Percentiles rank a stretch among this genome's conserved stretches.
Evolutionary conservation across 1,140 invertebrate genomes (phyloP).

Genomic region (Drosophila rhopaloa): DNA sequence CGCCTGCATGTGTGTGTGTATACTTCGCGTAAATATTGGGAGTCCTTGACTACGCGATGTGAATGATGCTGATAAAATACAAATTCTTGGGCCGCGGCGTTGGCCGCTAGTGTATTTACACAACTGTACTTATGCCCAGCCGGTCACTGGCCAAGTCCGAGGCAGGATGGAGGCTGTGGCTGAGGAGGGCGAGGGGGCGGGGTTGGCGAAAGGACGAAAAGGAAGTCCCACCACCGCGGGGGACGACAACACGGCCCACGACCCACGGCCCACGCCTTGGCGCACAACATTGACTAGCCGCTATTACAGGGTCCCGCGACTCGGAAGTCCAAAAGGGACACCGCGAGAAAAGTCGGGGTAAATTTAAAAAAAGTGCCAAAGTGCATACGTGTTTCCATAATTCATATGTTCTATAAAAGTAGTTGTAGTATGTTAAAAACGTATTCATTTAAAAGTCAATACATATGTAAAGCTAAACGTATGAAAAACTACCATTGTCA

Average conservation of each 20-base stretch:
- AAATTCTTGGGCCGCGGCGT: constrained; percentile 80
- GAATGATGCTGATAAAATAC: constrained; percentile 83
- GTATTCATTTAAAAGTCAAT: too few species aligned
- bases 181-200: background rate
- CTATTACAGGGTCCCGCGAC: constrained; percentile 59
- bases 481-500: too few species aligned
- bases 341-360: constrained; percentile 26
- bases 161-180: constrained; percentile 6
- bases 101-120: constrained; percentile 82
- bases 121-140: constrained; percentile 78
- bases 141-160: constrained; percentile 65
- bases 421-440: too few species aligned
- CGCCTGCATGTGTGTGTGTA: constrained; percentile 33
- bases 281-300: constrained; percentile 68
- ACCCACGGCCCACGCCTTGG: constrained; percentile 65
- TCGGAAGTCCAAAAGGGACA: constrained; percentile 42
- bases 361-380: background rate
- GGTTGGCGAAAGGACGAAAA: constrained; percentile 30
- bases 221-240: constrained; percentile 62
- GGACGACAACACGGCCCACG: constrained; percentile 41
- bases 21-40: constrained; percentile 83
- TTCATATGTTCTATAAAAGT: too few species aligned
- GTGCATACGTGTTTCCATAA: too few species aligned
- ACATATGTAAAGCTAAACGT: too few species aligned
- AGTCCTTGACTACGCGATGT: constrained; percentile 83